Conservation (phyloP, 2,888 invertebrate species). For the Anticlea derivata region DNA sequence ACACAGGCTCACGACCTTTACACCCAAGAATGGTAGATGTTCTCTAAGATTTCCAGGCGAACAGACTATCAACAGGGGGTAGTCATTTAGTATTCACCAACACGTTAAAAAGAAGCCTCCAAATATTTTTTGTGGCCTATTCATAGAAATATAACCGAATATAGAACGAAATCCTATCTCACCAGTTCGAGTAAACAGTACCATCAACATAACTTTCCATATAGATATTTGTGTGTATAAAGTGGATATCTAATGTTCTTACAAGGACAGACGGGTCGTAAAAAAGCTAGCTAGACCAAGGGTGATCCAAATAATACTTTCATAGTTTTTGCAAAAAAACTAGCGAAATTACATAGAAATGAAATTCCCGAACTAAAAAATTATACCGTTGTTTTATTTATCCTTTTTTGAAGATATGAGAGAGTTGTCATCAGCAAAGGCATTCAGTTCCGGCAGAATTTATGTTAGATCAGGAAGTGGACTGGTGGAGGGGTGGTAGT, state of each 20-base stretch:
- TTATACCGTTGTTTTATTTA: no score
- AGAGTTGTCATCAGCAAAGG: no score
- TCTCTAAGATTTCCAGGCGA: no score
- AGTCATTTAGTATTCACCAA: no score
- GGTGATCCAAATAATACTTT: conserved; percentile 20
- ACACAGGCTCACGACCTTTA: no score
- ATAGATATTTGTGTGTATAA: conserved; percentile 6
- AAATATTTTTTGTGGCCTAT: neutral
- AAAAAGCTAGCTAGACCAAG: conserved; percentile 8
- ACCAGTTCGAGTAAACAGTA: conserved; percentile 9
- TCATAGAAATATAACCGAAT: neutral
- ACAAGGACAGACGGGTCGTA: conserved; percentile 20
- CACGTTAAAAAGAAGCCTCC: no score
- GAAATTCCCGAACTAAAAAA: conserved; percentile 2
- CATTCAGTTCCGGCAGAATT: no score
- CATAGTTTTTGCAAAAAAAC: neutral
- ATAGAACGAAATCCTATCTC: neutral
- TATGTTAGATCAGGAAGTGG: no score
- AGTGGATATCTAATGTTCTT: conserved; percentile 8
- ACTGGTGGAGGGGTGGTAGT: no score
- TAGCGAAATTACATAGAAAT: neutral
- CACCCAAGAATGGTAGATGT: no score
- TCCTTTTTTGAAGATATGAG: no score
- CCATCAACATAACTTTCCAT: conserved; percentile 10
- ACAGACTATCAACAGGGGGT: no score